Evolutionary conservation across 2,113 vertebrate genomes (phyloP), one percentile per base, ranked within the genome.

Genomic region (Nycticebus coucang): DNA sequence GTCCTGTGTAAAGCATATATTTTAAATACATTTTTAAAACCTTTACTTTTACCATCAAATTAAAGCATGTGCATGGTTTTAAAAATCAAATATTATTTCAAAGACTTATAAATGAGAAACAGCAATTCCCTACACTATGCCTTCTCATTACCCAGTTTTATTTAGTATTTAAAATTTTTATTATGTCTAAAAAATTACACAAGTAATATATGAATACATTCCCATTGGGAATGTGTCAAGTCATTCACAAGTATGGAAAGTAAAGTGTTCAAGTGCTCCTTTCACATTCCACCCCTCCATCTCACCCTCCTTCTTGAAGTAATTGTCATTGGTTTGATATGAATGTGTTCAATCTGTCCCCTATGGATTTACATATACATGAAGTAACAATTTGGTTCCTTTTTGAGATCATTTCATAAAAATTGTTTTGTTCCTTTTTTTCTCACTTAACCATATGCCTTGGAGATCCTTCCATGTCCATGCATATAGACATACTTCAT

Each of bases 141-240:
- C 59, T 93, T 94, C 50, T 94, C 71, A 93, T 96, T 95, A 93
- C 77, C 37, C 24, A 81, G 87, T 94, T 97, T 97, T 97, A 97
- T 96, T 97, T 93, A 93, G 77, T 68, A 77, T 92, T 96, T 93
- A 93, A 93, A 94, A 60, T 2, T 93, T 95, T 94, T 95, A 86
- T 77, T 94, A 84, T 75, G 37, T 95, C 85, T 93, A 89, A 96
- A 96, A 95, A 77, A 91, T 91, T 84, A 84, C 19, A 80, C 24
- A 84, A 93, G 85, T 96, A 96, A 93, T 89, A 94, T 41, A 89
- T 1, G 8, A 94, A 94, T 94, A 71, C 57, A 94, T 97, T 87
- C 80, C 91, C 74, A 72, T 5, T 64, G 87, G 83, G 86, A 96
- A 82, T 95, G 92, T 89, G 69, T 93, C 82, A 81, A 95, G 18